A percentile compares a stretch with the other conserved stretches of the same genome.
Evolutionary conservation across 2,888 invertebrate genomes (phyloP).

Genomic region (Scaptomyza caliginosa): DNA sequence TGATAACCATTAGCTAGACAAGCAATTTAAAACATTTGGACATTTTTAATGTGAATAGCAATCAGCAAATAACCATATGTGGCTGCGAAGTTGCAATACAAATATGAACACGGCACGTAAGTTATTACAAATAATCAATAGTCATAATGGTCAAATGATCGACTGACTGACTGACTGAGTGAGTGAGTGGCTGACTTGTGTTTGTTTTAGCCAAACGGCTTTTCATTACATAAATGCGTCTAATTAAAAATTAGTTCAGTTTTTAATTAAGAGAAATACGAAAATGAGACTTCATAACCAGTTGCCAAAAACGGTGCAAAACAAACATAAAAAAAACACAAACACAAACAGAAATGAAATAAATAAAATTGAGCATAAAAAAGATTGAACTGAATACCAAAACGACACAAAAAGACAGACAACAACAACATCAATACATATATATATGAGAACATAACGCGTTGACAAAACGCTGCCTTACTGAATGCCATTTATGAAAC

Average conservation of each 20-base stretch:
- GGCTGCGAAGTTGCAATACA: constrained; percentile 1
- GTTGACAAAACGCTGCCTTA: constrained; percentile 66
- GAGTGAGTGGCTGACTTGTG: constrained; percentile 13
- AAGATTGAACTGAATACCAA: constrained; percentile 72
- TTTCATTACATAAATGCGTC: constrained; percentile 54
- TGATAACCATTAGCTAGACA: background rate
- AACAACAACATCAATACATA: constrained; percentile 38
- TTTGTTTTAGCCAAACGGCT: constrained; percentile 31
- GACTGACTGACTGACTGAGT: constrained; percentile 1
- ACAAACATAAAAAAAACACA: constrained; percentile 30
- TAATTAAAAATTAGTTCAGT: constrained; percentile 77
- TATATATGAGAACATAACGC: constrained; percentile 65
- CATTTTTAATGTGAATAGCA: constrained; percentile 17
- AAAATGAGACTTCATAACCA: constrained; percentile 79
- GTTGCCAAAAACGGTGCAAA: constrained; percentile 67
- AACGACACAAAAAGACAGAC: constrained; percentile 65
- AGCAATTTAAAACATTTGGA: background rate
- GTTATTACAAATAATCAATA: constrained; percentile 27
- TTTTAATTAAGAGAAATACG: constrained; percentile 75
- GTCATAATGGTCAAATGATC: constrained; percentile 15
- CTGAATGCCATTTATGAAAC: constrained; percentile 71
- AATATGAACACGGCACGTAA: constrained; percentile 7
- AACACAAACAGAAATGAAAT: constrained; percentile 47
- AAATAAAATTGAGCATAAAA: constrained; percentile 51
- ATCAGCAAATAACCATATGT: constrained; percentile 8